Evolutionary conservation across 2,797 vertebrate species (phyloP).

Genomic region (Hyperoplus lanceolatus): DNA sequence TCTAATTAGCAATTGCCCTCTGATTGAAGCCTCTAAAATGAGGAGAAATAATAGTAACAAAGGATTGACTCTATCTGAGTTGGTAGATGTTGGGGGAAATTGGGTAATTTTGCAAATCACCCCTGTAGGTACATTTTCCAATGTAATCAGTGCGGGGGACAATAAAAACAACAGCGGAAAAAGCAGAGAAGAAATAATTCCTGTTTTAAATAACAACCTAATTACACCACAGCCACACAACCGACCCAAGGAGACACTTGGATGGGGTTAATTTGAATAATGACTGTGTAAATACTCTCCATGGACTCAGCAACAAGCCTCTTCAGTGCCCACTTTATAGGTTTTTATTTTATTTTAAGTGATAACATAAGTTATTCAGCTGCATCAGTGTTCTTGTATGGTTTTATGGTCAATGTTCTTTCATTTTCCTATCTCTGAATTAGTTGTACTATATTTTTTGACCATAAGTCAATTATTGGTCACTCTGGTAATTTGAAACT

Average conservation of each 20-base stretch:
- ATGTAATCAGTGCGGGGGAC: constrained; percentile 52
- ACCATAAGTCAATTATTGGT: constrained; percentile 1
- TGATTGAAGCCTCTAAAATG: constrained; percentile 41
- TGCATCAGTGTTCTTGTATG: constrained; percentile 33
- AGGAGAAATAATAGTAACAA: constrained; percentile 26
- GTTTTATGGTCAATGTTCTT: constrained; percentile 50
- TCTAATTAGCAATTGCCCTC: constrained; percentile 38
- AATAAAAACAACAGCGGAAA: constrained; percentile 62
- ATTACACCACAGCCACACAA: constrained; percentile 60
- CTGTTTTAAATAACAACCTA: constrained; percentile 73
- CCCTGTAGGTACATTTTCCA: constrained; percentile 37
- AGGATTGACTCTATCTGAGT: constrained; percentile 21
- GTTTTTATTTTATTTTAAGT: constrained; percentile 54
- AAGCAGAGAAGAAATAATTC: constrained; percentile 51
- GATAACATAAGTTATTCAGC: constrained; percentile 51
- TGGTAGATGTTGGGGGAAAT: constrained; percentile 42
- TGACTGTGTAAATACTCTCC: constrained; percentile 76
- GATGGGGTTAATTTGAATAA: constrained; percentile 79
- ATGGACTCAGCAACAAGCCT: constrained; percentile 58
- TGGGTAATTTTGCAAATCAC: constrained; percentile 61
- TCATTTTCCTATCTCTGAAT: constrained; percentile 43
- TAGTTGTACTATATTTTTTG: constrained; percentile 20
- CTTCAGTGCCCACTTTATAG: constrained; percentile 64
- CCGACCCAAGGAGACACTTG: constrained; percentile 73
- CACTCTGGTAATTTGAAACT: constrained; percentile 16